A percentile compares a stretch with the other conserved stretches of the same genome.
phyloP scores from a whole-genome alignment of 1,140 invertebrate genomes.

The Drosophila arawakana region DNA sequence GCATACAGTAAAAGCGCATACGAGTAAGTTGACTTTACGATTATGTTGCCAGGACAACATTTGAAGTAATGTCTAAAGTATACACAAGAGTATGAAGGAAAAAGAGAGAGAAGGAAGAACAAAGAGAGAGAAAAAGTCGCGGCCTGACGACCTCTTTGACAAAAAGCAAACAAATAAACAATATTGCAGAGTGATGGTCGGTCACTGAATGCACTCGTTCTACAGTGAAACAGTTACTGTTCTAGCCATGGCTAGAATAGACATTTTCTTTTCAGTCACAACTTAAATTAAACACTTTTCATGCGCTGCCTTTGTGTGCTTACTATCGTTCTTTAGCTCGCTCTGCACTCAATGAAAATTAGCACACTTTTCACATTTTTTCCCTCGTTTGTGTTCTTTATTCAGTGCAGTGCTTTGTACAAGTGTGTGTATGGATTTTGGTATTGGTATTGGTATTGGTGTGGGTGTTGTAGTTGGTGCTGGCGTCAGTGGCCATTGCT shows the following conservation, averaged over 20 bases:
- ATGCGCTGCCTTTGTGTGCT: conserved; percentile 49
- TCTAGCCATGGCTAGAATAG: conserved; percentile 6
- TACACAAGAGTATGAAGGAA: background rate
- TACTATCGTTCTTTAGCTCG: conserved; percentile 18
- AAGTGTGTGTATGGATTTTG: conserved; percentile 1
- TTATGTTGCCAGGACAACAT: conserved; percentile 62
- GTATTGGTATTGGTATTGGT: conserved; percentile 20
- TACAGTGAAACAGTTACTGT: conserved; percentile 23
- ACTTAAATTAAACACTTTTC: conserved; percentile 73
- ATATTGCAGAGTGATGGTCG: background rate
- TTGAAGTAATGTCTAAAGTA: background rate
- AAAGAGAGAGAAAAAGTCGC: background rate
- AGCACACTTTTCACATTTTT: conserved; percentile 73
- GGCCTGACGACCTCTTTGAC: conserved; percentile 3
- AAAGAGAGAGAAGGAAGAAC: background rate
- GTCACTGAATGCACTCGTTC: conserved; percentile 20
- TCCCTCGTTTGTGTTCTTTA: conserved; percentile 20
- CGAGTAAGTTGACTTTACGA: conserved; percentile 58
- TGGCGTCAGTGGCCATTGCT: conserved; percentile 36
- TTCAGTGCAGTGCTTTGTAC: background rate
- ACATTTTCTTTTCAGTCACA: conserved; percentile 41
- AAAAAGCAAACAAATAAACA: conserved; percentile 60
- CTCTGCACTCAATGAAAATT: conserved; percentile 63
- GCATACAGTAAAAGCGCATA: conserved; percentile 58
- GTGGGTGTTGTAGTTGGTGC: background rate